Conservation (phyloP, 2,888 invertebrate genomes). For the Philereme transversata region DNA sequence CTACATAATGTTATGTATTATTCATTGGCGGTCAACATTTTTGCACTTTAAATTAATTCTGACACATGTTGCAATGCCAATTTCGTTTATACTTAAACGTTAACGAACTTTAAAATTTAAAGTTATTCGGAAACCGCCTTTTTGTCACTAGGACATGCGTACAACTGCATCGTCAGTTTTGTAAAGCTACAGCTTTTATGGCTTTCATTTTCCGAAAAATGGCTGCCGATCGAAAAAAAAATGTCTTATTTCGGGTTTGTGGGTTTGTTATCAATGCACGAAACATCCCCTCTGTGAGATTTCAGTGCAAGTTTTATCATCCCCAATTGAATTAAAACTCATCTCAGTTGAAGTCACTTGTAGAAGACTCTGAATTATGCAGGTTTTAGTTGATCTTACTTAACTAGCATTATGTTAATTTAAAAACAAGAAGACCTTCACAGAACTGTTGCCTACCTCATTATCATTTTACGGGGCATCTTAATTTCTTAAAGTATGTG, state of each 20-base stretch:
- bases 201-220: no score
- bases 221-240: not conserved
- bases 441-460: not conserved
- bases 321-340: slow-evolving; percentile 9
- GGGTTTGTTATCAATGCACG: not conserved
- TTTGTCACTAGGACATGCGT: not conserved
- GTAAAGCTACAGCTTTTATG: no score
- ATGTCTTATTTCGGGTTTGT: not conserved
- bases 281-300: not conserved
- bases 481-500: no score
- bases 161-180: no score
- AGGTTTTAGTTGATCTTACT: slow-evolving; percentile 9
- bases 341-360: slow-evolving; percentile 1
- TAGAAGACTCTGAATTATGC: not conserved
- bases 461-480: not conserved
- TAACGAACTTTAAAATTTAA: slow-evolving; percentile 35
- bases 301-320: slow-evolving; percentile 5
- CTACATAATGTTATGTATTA: slow-evolving; percentile 49
- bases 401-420: not conserved
- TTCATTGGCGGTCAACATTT: slow-evolving; percentile 48
- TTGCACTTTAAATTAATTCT: slow-evolving; percentile 42
- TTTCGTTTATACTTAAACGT: slow-evolving; percentile 33
- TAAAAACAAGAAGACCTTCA: not conserved
- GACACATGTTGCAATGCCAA: slow-evolving; percentile 39
- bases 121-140: slow-evolving; percentile 8